phyloP scores from a whole-genome alignment of 92 coral and sea anemone species.

The Anthopleura xanthogrammica region DNA sequence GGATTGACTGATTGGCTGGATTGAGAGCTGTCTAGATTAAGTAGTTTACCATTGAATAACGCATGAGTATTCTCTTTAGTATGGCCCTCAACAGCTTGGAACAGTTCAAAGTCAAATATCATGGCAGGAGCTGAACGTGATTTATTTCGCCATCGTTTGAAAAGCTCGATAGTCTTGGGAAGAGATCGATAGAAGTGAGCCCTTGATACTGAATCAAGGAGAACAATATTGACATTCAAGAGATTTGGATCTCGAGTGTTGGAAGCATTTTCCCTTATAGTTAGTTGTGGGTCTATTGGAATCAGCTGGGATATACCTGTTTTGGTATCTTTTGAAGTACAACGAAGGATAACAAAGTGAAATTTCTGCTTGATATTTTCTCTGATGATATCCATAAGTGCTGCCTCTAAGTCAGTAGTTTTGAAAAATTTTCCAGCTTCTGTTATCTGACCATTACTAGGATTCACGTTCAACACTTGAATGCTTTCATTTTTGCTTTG shows the following conservation, averaged over 20 bases:
- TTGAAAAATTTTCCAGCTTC: conserved; percentile 12
- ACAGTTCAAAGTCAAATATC: conserved; percentile 79
- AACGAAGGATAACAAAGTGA: conserved; percentile 63
- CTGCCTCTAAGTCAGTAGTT: conserved; percentile 44
- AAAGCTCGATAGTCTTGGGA: conserved; percentile 63
- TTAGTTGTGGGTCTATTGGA: conserved; percentile 63
- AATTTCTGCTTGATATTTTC: conserved; percentile 34
- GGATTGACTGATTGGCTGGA: conserved; percentile 10
- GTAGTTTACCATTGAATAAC: conserved; percentile 68
- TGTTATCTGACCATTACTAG: conserved; percentile 21
- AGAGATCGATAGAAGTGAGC: conserved; percentile 93
- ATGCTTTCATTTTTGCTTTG: conserved; percentile 16
- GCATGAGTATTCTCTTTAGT: conserved; percentile 77
- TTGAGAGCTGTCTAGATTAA: conserved; percentile 35
- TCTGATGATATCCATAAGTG: conserved; percentile 28
- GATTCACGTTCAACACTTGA: conserved; percentile 22
- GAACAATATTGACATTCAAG: conserved; percentile 70
- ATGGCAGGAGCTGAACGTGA: conserved; percentile 42
- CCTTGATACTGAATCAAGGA: conserved; percentile 79
- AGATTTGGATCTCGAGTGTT: conserved; percentile 37
- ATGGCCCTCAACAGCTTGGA: conserved; percentile 88
- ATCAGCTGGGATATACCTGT: conserved; percentile 52
- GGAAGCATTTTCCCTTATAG: conserved; percentile 33
- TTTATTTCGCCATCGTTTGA: conserved; percentile 55
- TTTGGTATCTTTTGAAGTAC: conserved; percentile 21